Base-by-base conservation (phyloP, 2,888 invertebrate species). In the Hetaerina titia region DNA sequence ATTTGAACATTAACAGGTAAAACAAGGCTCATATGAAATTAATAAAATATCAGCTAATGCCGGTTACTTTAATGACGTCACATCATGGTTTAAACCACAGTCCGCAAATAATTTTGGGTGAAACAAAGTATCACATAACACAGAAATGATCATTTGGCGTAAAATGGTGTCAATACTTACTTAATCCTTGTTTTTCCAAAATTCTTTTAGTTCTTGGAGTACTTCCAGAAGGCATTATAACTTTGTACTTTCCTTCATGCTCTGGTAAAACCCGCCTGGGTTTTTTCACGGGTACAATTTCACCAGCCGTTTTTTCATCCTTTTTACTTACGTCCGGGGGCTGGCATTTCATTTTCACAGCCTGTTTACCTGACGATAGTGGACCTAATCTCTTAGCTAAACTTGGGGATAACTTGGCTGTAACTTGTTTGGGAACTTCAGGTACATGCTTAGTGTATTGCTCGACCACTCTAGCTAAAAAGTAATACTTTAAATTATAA, bases 241-340 rank as follows among this genome's bases (percentile, higher is more conserved):
- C 96, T 90, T 97, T 97, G 95, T 97, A 97, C 57, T 96, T 96
- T 15, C 97, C 97, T 96, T 97, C 97, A 96, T 97, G 97, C 95
- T 97, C 97, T 0, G 97, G 97, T 64, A 97, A 96, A 58, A 97
- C 96, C 92, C 96, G 95, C n/a, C 96, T 96, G 81, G 96, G 96
- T 95, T 96, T 96, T 81, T 96, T 96, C 8, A 96, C 96, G 58
- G 96, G 96, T 22, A 96, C 96, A 95, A 96, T 96, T 45, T 95
- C 95, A 94, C 94, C 0, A 19, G 31, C 64, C 22, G 31, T n/a
- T 64, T 89, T 89, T 60, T 63, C 89, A 31, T 87, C 88, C 11
- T 89, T 56, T 64, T 95, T 89, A 13, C 96, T 89, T n/a, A 96
- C 25, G 8, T 31, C 95, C 94, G 95, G 94, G 9, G 95, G 45